Evolutionary conservation across 2,113 vertebrate genomes (phyloP).

Genomic region (Nicator chloris): DNA sequence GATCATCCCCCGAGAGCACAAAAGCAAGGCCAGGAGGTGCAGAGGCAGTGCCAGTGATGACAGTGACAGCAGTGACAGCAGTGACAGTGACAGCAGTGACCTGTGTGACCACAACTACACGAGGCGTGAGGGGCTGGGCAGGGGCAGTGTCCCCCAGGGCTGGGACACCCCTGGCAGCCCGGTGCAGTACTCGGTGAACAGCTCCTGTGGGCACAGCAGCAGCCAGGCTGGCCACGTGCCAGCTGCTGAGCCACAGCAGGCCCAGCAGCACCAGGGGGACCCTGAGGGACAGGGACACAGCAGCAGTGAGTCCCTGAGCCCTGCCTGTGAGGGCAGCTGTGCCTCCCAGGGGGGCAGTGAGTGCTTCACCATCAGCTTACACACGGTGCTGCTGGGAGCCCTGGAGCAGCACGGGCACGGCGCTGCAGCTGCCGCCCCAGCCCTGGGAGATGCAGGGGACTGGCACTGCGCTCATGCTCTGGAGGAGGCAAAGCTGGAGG

Average conservation of each 20-base stretch:
- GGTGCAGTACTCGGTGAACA: rapidly evolving
- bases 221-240: not conserved
- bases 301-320: rapidly evolving
- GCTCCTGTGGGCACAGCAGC: not conserved
- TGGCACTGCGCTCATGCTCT: not conserved
- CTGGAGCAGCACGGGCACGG: not conserved
- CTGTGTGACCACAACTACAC: slow-evolving; percentile 8
- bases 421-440: not conserved
- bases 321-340: not conserved
- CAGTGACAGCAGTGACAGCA: not conserved
- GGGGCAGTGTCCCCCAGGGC: rapidly evolving
- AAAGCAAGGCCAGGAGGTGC: slow-evolving; percentile 16
- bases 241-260: not conserved
- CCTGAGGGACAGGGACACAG: not conserved
- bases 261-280: not conserved
- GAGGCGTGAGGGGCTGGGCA: not conserved
- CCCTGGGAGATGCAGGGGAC: not conserved
- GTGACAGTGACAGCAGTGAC: not conserved
- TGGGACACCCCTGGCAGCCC: rapidly evolving
- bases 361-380: slow-evolving; percentile 66
- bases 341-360: not conserved
- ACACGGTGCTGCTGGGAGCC: slow-evolving; percentile 56
- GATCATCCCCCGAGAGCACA: not conserved
- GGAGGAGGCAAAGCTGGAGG: not conserved
- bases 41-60: not conserved